These are phyloP conservation scores for Hypena proboscidalis DNA, from an alignment of 2,888 invertebrate genomes.

Conservation along the genomic window DNA sequence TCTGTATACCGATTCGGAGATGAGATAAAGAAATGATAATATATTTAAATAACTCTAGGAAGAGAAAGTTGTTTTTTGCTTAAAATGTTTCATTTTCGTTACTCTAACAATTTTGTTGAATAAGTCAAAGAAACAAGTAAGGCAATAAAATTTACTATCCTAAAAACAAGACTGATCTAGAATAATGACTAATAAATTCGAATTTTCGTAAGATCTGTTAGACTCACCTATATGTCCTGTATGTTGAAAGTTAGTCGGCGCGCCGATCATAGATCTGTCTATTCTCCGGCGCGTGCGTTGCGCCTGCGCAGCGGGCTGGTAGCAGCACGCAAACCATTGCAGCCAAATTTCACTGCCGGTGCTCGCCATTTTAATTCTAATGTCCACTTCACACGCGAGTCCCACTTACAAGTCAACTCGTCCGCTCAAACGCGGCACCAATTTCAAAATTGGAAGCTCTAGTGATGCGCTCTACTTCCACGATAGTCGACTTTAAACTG, in stretches of 20 bases:
- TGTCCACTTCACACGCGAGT: conserved; percentile 57
- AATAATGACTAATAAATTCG: too few relatives aligned
- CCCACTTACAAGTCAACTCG: conserved; percentile 37
- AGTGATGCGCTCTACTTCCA: conserved; percentile 44
- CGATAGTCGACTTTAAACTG: conserved; percentile 50
- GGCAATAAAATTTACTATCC: too few relatives aligned
- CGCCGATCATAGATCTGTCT: conserved; percentile 97
- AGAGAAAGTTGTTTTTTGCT: too few relatives aligned
- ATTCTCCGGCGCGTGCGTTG: conserved; percentile 91
- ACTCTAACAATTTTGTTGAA: too few relatives aligned
- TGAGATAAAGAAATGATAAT: too few relatives aligned
- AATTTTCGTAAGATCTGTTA: not conserved
- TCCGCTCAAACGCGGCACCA: conserved; percentile 46
- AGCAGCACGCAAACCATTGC: conserved; percentile 96
- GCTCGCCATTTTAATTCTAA: conserved; percentile 84
- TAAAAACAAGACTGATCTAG: too few relatives aligned
- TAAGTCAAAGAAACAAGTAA: too few relatives aligned
- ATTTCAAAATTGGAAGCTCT: conserved; percentile 37
- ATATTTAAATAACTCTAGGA: too few relatives aligned
- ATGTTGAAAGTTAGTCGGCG: conserved; percentile 98
- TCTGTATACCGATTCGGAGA: too few relatives aligned
- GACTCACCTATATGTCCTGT: conserved; percentile 88
- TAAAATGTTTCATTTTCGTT: too few relatives aligned
- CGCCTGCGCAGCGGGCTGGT: conserved; percentile 91
- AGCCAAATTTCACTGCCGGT: conserved; percentile 94